Conservation (phyloP, 1,140 invertebrate species). For the roundworm (Caenorhabditis elegans) region WBcel235 BX284606.5:2318501-2319000, state of each 20-base stretch:
- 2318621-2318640: too few species aligned
- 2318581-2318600: too few species aligned
- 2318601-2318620: too few species aligned
- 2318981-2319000: conserved; percentile 7
- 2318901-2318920: conserved; percentile 13
- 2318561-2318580: too few species aligned
- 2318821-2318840: background rate
- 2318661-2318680: background rate
- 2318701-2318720: background rate
- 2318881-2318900: background rate
- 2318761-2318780: background rate
- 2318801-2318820: background rate
- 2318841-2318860: background rate
- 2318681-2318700: background rate
- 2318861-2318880: background rate
- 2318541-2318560: too few species aligned
- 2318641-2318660: too few species aligned
- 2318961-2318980: conserved; percentile 21
- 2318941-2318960: conserved; percentile 5
- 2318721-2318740: conserved; percentile 7
- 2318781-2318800: background rate
- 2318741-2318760: background rate
- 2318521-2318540: too few species aligned
- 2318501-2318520: too few species aligned
- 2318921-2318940: background rate